Base-by-base conservation (phyloP, 2,888 invertebrate genomes). In the Cepaea hortensis region DNA sequence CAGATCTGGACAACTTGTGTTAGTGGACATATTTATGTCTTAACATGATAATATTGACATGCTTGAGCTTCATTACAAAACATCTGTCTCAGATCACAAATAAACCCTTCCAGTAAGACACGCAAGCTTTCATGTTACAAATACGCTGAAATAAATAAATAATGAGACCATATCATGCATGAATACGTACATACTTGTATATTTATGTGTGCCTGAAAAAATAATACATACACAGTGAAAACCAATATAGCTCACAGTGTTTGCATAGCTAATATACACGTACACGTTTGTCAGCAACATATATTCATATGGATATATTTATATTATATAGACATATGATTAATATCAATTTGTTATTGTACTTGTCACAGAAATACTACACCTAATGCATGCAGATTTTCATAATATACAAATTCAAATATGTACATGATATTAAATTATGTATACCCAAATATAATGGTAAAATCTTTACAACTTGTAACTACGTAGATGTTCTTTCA, bases 401-500 rank as follows among this genome's bases (percentile, higher is more conserved):
- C 79, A 62, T 79, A 35, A 79, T 62, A 79, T 79, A 79, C 79
- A 79, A 1, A 79, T 62, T 62, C 18, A 55, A 6, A 46, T 79
- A 79, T 79, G 9, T 79, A 79, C 77, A 79, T n/a, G 1, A 79
- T n/a, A 79, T 79, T n/a, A 61, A 79, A 76, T 76, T 9, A 73
- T 46, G 55, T 55, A 55, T 55, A 55, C 6, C 55, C 55, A 55
- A 55, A 11, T 11, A 55, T 55, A 55, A 9, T 55, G 55, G 1
- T 55, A 9, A 55, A 55, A 55, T 55, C 7, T 55, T 55, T 55
- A 55, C 55, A 55, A 55, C 55, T 55, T 55, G 11, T 55, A 55
- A 55, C 55, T 9, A 11, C 55, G 11, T 55, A 55, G 55, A 55
- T 11, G 11, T 55, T 11, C 55, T 9, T 11, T 11, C 55, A 55